These are phyloP conservation scores for Microcebus lehilahytsara DNA, from an alignment of 2,113 vertebrate genomes.

Conservation along the genomic window DNA sequence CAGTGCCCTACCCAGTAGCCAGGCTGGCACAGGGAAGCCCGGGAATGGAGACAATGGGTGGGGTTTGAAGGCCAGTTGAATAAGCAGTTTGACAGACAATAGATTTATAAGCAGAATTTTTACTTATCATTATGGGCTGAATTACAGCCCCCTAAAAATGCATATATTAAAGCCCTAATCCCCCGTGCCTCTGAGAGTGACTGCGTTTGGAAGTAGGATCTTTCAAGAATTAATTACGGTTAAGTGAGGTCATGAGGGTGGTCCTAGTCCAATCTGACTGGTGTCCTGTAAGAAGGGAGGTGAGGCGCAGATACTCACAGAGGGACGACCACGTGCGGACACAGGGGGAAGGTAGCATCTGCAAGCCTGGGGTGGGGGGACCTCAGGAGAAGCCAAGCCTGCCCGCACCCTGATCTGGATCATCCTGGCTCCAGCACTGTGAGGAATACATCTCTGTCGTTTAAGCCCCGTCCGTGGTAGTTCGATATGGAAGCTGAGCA, in stretches of 20 bases:
- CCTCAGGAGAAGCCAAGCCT: background rate
- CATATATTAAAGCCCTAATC: too few species aligned
- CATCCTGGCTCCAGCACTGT: background rate
- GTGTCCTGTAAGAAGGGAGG: background rate
- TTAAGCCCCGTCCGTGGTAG: background rate
- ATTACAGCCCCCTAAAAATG: too few species aligned
- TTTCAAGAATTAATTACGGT: too few species aligned
- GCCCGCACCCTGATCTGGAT: background rate
- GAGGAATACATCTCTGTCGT: background rate
- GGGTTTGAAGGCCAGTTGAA: too few species aligned
- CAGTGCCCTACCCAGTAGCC: too few species aligned
- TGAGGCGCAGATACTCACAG: background rate
- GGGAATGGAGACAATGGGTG: too few species aligned
- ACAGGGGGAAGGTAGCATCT: background rate
- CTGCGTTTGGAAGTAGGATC: too few species aligned
- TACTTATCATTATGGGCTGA: too few species aligned
- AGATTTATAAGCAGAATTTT: too few species aligned
- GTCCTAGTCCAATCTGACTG: background rate
- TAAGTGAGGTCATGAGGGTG: background rate
- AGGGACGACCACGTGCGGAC: background rate
- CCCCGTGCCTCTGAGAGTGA: too few species aligned
- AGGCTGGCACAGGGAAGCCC: too few species aligned
- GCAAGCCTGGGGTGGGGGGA: background rate
- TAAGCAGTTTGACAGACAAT: too few species aligned
- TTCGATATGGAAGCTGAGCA: background rate